These are phyloP conservation scores for Papilio helenus DNA, from an alignment of 1,140 invertebrate species.

Conservation along the genomic window DNA sequence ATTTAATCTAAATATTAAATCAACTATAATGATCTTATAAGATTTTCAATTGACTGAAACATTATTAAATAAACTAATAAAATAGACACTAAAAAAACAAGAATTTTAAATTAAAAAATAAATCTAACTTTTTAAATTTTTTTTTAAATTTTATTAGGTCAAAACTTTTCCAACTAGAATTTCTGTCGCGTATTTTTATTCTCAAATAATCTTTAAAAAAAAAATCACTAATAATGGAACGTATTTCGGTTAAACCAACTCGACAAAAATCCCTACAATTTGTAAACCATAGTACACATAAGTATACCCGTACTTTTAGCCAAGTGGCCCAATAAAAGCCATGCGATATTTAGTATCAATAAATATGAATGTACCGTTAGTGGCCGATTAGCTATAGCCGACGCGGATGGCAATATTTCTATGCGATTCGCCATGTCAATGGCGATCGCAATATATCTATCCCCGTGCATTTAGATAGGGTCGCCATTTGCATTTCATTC, in stretches of 20 bases:
- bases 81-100: background rate
- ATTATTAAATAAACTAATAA: background rate
- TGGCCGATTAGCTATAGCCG: conserved; percentile 42
- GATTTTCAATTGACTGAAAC: conserved; percentile 42
- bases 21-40: background rate
- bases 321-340: conserved; percentile 57
- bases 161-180: background rate
- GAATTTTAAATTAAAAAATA: too few species aligned
- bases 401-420: conserved; percentile 53
- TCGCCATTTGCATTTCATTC: conserved; percentile 37
- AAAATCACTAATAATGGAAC: too few species aligned
- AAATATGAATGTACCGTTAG: conserved; percentile 58
- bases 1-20: too few species aligned
- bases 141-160: too few species aligned
- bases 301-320: conserved; percentile 58
- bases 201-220: too few species aligned
- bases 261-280: background rate
- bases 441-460: conserved; percentile 58
- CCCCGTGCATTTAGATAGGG: conserved; percentile 54
- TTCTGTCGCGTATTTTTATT: background rate
- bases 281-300: background rate
- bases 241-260: too few species aligned
- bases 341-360: conserved; percentile 62
- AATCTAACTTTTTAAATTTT: too few species aligned
- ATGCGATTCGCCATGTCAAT: conserved; percentile 43